phyloP scores from a whole-genome alignment of 2,113 vertebrate species.

The Suricata suricatta region DNA sequence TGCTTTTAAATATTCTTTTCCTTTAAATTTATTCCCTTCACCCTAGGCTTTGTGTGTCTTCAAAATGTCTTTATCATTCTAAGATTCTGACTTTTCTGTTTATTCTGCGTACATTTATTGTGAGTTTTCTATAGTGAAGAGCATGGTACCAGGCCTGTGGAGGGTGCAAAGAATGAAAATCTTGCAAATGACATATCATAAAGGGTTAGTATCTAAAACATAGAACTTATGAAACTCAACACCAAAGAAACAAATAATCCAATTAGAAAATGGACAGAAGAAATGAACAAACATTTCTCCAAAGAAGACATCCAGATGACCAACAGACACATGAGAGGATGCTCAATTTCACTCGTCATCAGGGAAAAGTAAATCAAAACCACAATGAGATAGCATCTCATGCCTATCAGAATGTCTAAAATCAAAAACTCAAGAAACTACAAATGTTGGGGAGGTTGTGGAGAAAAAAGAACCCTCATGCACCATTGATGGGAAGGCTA shows the following conservation, averaged over 20 bases:
- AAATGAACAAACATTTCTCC: not conserved
- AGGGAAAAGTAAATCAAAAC: not conserved
- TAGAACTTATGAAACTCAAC: not conserved
- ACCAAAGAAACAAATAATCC: not conserved
- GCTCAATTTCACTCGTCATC: not conserved
- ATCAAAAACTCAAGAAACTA: not conserved
- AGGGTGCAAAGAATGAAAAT: not conserved
- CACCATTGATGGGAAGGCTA: not conserved
- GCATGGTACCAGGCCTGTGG: not conserved
- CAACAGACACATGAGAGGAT: not conserved
- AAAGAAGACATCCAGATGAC: not conserved
- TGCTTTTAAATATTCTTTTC: not conserved
- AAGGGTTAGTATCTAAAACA: not conserved
- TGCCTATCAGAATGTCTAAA: not conserved
- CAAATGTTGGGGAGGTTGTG: not conserved
- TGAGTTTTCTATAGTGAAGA: not conserved
- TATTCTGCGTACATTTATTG: not conserved
- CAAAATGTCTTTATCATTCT: not conserved
- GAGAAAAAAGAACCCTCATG: not conserved
- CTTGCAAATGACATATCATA: not conserved
- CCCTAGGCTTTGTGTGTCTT: not conserved
- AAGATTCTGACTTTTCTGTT: not conserved
- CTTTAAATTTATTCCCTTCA: not conserved
- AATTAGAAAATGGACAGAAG: not conserved
- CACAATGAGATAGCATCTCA: not conserved